Base-by-base conservation (phyloP, 2,888 invertebrate genomes). In the Torymus texanus region DNA sequence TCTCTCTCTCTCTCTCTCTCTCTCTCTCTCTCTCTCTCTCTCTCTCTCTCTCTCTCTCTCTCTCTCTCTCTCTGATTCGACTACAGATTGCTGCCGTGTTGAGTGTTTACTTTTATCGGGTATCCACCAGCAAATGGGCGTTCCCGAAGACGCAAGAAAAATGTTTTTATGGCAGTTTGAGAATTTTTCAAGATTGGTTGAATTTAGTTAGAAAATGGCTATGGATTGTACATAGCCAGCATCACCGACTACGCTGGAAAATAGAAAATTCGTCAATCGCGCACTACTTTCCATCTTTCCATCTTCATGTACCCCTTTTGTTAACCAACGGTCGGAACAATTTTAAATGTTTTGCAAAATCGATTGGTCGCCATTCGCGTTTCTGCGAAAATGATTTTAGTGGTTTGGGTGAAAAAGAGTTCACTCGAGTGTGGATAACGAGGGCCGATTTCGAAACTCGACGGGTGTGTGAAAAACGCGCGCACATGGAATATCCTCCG, bases 71-170 rank as follows among this genome's bases (percentile, higher is more conserved):
- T 41, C 8, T 8, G 5, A 41, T 8, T 66, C 18, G 61, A 68
- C 50, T 61, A 71, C 70, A 41, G 58, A 71, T 76, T 80, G 51
- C 41, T 21, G 59, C n/a, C 56, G 67, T 58, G 51, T 50, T 18
- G 71, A 75, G 63, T 79, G 75, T 76, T 80, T 77, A 76, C 73
- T 75, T 80, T 72, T 72, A 76, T 72, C 73, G 72, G 62, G 63
- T 71, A 71, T 66, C 75, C 55, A 56, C 53, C 58, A 55, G 53
- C n/a, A 11, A 12, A 11, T 5, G 11, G 41, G 3, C 14, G 24
- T 18, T 4, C 53, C 21, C 21, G 56, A 13, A 50, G 41, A n/a
- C n/a, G 56, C 10, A 8, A 12, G 50, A 59, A 61, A 59, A 55
- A 72, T 62, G 62, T n/a, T 41, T 50, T 41, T 65, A 13, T 18